These are phyloP conservation scores for Gouania willdenowi DNA, from an alignment of 2,797 vertebrate genomes.

Conservation along the genomic window DNA sequence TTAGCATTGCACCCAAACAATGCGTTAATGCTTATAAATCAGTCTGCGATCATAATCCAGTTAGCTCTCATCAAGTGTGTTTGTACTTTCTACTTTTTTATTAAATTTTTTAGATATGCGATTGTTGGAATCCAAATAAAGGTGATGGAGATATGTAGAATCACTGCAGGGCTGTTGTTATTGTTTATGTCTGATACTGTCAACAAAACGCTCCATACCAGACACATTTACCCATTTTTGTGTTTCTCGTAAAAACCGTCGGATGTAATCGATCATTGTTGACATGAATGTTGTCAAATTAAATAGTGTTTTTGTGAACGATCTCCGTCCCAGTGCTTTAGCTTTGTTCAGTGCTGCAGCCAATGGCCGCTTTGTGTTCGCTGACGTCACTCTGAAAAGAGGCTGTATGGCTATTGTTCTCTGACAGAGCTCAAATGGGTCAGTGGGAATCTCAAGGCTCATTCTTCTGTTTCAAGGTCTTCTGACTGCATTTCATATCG, in stretches of 20 bases:
- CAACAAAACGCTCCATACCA: too few relatives aligned
- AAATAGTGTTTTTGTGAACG: too few relatives aligned
- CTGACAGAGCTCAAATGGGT: slow-evolving; percentile 51
- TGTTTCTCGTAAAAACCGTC: neutral
- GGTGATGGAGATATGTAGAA: neutral
- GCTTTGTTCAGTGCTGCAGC: slow-evolving; percentile 62
- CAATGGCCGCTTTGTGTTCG: slow-evolving; percentile 45
- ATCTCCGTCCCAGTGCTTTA: slow-evolving; percentile 22
- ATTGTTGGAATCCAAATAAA: neutral
- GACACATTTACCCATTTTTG: neutral
- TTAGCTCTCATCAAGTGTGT: neutral
- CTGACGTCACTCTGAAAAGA: slow-evolving; percentile 39
- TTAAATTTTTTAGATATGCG: too few relatives aligned
- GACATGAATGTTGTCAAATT: too few relatives aligned
- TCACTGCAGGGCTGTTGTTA: slow-evolving; percentile 36
- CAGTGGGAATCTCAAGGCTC: slow-evolving; percentile 28
- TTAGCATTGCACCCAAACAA: slow-evolving; percentile 45
- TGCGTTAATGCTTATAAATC: neutral
- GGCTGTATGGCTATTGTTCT: slow-evolving; percentile 63
- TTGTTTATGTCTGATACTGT: slow-evolving; percentile 20
- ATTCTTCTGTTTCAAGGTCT: neutral
- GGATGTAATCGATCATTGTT: too few relatives aligned
- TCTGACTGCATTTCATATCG: neutral
- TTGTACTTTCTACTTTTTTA: too few relatives aligned
- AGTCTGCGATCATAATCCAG: neutral